Evolutionary conservation across 2,888 invertebrate species (phyloP).

Genomic region (Myopa testacea): DNA sequence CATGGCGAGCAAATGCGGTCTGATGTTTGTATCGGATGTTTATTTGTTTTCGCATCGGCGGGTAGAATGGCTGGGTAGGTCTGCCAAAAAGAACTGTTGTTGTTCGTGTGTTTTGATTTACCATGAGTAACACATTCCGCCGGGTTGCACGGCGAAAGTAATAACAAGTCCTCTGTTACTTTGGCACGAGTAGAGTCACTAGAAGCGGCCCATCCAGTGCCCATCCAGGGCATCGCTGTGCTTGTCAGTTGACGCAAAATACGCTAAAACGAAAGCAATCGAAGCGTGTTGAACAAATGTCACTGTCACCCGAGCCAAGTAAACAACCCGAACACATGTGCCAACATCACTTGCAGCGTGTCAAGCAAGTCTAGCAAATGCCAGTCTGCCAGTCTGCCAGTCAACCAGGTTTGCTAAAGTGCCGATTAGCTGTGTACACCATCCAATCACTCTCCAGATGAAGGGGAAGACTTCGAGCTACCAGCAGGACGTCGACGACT

Average conservation of each 20-base stretch:
- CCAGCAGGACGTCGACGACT: too few species aligned
- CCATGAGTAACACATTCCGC: too few species aligned
- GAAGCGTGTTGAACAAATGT: slow-evolving; percentile 30
- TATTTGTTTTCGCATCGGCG: too few species aligned
- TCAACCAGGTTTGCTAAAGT: neutral
- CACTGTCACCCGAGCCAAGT: slow-evolving; percentile 25
- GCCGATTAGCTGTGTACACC: neutral
- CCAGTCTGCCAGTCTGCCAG: neutral
- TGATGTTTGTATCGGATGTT: neutral
- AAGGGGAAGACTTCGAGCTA: too few species aligned
- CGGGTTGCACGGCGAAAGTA: too few species aligned
- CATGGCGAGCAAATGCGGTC: neutral
- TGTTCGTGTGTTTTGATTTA: too few species aligned
- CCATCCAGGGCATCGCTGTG: neutral
- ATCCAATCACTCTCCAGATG: neutral
- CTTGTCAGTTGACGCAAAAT: slow-evolving; percentile 5
- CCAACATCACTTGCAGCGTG: slow-evolving; percentile 29
- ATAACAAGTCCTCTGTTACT: too few species aligned
- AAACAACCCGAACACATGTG: slow-evolving; percentile 17
- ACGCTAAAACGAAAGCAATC: slow-evolving; percentile 3
- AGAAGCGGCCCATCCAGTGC: too few species aligned
- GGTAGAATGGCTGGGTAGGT: too few species aligned
- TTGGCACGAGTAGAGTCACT: too few species aligned
- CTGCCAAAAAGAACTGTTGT: too few species aligned
- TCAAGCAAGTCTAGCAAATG: slow-evolving; percentile 8